phyloP scores from a whole-genome alignment of 2,797 vertebrate genomes.

The Lemur catta region DNA sequence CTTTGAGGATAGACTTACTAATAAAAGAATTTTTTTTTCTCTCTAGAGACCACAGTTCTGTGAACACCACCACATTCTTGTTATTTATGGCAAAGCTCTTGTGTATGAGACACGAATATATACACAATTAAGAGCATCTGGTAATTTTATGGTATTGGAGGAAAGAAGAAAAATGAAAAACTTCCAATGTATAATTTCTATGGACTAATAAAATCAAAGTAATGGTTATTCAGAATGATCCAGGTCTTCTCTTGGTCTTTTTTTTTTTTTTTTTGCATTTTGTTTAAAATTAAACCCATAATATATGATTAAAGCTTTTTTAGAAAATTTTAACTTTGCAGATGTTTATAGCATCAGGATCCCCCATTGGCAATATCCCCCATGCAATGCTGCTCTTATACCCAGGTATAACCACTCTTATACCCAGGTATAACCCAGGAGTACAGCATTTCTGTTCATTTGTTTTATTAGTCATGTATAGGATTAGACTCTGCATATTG shows the following conservation, averaged over 20 bases:
- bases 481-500: not conserved
- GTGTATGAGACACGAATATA: constrained; percentile 23
- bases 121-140: constrained; percentile 48
- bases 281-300: constrained; percentile 21
- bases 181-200: not conserved
- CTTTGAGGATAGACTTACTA: not conserved
- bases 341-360: not conserved
- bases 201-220: not conserved
- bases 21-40: constrained; percentile 7
- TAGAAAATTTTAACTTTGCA: not conserved
- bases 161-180: constrained; percentile 37
- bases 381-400: not conserved
- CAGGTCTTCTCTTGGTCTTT: not conserved
- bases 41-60: not conserved
- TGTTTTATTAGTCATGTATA: not conserved
- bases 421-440: not conserved
- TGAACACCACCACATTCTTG: not conserved
- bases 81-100: constrained; percentile 42
- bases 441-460: not conserved
- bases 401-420: not conserved
- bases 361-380: not conserved
- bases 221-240: not conserved
- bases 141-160: constrained; percentile 15
- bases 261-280: not conserved
- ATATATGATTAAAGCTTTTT: not conserved